A percentile compares a stretch with the other conserved stretches of the same genome.
These are phyloP conservation scores for Megalopta genalis DNA, from an alignment of 1,140 invertebrate species.

Conservation along the genomic window DNA sequence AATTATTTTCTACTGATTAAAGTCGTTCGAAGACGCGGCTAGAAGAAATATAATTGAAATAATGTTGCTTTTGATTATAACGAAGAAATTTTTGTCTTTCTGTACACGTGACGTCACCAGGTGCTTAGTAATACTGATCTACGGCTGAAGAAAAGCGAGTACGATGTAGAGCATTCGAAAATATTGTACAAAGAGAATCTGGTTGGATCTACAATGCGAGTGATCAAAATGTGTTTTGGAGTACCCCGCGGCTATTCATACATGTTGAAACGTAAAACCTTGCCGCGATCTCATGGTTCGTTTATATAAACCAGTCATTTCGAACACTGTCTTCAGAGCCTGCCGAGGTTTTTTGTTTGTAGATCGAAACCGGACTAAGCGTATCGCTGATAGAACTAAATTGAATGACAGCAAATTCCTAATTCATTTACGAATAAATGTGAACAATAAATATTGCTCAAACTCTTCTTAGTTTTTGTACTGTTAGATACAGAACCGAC, in stretches of 20 bases:
- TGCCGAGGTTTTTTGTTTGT: background rate
- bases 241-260: background rate
- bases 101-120: too few relatives aligned
- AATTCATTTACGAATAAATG: too few relatives aligned
- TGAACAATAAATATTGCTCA: too few relatives aligned
- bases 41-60: too few relatives aligned
- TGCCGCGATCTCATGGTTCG: slow-evolving; percentile 17
- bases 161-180: too few relatives aligned
- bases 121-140: too few relatives aligned
- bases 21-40: too few relatives aligned
- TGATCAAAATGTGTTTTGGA: slow-evolving; percentile 3
- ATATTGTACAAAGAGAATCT: background rate
- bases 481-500: too few relatives aligned
- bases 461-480: too few relatives aligned
- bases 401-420: background rate
- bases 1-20: too few relatives aligned
- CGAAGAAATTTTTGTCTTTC: background rate
- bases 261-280: slow-evolving; percentile 13
- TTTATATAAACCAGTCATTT: slow-evolving; percentile 13
- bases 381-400: background rate
- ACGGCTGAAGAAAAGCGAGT: too few relatives aligned
- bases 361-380: background rate
- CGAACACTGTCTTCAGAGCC: background rate
- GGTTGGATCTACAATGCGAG: background rate
- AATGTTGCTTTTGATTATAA: too few relatives aligned